Base-by-base conservation (phyloP, 2,888 invertebrate species). In the Plutella xylostella region DNA sequence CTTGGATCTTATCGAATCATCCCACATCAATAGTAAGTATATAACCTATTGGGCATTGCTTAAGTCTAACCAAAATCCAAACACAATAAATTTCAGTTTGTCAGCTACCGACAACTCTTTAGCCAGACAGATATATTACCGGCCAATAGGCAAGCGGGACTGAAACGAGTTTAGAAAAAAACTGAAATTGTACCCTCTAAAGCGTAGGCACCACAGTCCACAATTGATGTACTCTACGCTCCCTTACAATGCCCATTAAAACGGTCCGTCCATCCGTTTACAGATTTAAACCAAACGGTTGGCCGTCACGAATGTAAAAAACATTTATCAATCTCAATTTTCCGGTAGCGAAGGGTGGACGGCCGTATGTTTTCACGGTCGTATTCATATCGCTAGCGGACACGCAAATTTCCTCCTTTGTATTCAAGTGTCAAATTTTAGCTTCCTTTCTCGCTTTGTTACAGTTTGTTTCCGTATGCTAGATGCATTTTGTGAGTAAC, bases 71-170 rank as follows among this genome's bases (percentile, higher is more conserved):
- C 12, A 33, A 33, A 17, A 15, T 14, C 17, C 17, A 1, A 34
- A 34, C 14, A 14, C 17, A 34, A 34, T 34, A 17, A n/a, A n/a
- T n/a, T n/a, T n/a, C n/a, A n/a, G n/a, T n/a, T n/a, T 4, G 17
- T 34, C 17, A 34, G 15, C 57, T 58, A 55, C 56, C 55, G 53
- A 57, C 28, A 28, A 28, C n/a, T n/a, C n/a, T n/a, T n/a, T n/a
- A n/a, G n/a, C n/a, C 55, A 68, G 66, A 67, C 67, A 68, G 69
- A 75, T 75, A 72, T 76, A 77, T 77, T 72, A 67, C 69, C 64
- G 64, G 56, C 61, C 65, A 70, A 72, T 69, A 66, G 64, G 64
- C 56, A 33, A 57, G 60, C 55, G n/a, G n/a, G n/a, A n/a, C n/a
- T n/a, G n/a, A n/a, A n/a, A 28, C 41, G 28, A 31, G 14, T 34